A percentile compares a stretch with the other conserved stretches of the same genome.
These are phyloP conservation scores for Trachelus iudaicus DNA, from an alignment of 2,888 invertebrate species.

Conservation along the genomic window DNA sequence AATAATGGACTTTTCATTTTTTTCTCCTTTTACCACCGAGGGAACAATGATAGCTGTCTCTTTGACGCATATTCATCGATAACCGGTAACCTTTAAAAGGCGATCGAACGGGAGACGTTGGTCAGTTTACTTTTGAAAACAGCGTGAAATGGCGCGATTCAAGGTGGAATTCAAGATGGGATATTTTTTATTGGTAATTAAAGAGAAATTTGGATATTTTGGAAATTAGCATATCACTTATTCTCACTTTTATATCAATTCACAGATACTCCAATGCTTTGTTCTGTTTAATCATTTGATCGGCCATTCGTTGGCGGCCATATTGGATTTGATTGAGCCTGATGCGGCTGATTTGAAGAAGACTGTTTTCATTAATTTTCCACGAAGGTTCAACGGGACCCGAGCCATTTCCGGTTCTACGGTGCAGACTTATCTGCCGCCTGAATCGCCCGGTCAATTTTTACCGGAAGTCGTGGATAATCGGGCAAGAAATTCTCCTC, in stretches of 20 bases:
- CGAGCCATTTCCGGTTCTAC: constrained; percentile 14
- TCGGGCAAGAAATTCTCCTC: constrained; percentile 30
- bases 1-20: constrained; percentile 41
- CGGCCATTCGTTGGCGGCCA: background rate
- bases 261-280: background rate
- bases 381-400: constrained; percentile 28
- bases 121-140: constrained; percentile 36
- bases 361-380: constrained; percentile 41
- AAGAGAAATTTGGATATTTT: background rate
- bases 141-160: constrained; percentile 20
- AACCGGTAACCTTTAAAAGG: constrained; percentile 47
- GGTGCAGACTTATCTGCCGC: constrained; percentile 38
- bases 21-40: constrained; percentile 10
- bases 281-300: background rate
- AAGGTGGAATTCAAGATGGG: background rate
- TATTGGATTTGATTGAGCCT: constrained; percentile 13
- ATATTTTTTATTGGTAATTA: background rate
- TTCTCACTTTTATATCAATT: background rate
- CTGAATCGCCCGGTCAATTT: constrained; percentile 29
- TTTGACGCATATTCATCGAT: constrained; percentile 27
- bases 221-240: background rate
- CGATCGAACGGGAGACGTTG: constrained; percentile 16
- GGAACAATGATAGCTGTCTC: constrained; percentile 28
- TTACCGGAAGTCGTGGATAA: constrained; percentile 49
- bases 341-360: constrained; percentile 21